Base-by-base conservation (phyloP, 1,140 invertebrate genomes). In the Gryon sp. region DNA sequence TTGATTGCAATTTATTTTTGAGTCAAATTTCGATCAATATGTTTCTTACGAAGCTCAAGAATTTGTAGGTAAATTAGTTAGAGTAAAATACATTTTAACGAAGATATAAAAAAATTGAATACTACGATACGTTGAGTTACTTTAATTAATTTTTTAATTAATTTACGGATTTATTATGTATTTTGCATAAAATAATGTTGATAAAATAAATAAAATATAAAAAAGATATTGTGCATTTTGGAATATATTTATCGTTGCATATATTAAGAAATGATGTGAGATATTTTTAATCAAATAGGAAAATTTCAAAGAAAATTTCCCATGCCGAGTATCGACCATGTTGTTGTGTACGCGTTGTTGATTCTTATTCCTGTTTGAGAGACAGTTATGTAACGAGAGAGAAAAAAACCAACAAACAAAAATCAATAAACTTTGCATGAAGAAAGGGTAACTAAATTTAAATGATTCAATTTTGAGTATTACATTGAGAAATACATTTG, bases 401-500 rank as follows among this genome's bases (percentile, higher is more conserved):
- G 14, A 40, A 50, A 52, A 50, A 52, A 15, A 41, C 12, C n/a
- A 9, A 16, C 38, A 18, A 65, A 53, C 26, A 46, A 53, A 43
- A 65, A 52, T 52, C 60, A 24, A 65, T 62, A 50, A 48, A 14
- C 28, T 50, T 32, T 7, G 4, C 14, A 26, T 20, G 16, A 43
- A 53, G 32, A 53, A 65, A 52, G 32, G 32, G 32, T 28, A 38
- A 24, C 16, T 11, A 18, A 36, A 60, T 46, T 46, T 60, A 60
- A 60, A 46, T 60, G 43, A 9, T 60, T 60, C 46, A 24, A 60
- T 60, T 60, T 46, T 36, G 24, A 46, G 14, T 38, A 60, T 60
- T 32, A 48, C 22, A 46, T 60, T 24, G 28, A n/a, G n/a, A n/a
- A 57, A 14, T 24, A 15, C 5, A 32, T 24, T n/a, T n/a, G n/a